A percentile compares a stretch with the other conserved stretches of the same genome.
Evolutionary conservation across 35 echinoderm and acorn worm genomes (phyloP).

Genomic region (Eucidaris tribuloides): DNA sequence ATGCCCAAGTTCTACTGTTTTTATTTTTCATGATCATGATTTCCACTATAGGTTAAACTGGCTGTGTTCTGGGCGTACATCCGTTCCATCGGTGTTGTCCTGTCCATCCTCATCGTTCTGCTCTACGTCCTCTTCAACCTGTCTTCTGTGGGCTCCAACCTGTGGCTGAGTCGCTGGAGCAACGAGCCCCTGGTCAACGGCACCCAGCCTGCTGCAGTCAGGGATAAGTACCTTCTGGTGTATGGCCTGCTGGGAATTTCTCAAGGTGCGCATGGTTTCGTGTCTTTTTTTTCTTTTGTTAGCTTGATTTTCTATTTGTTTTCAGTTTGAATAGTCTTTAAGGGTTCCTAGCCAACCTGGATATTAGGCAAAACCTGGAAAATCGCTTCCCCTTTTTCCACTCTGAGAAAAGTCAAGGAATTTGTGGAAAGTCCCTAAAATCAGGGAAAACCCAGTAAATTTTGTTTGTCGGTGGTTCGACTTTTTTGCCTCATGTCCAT

Average conservation of each 20-base stretch:
- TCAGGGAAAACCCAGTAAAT: no score
- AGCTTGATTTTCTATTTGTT: no score
- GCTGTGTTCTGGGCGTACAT: slow-evolving; percentile 68
- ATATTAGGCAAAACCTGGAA: no score
- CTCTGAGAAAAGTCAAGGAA: no score
- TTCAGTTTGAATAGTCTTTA: no score
- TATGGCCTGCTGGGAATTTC: slow-evolving; percentile 71
- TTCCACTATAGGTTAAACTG: slow-evolving; percentile 54
- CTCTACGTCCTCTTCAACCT: slow-evolving; percentile 71
- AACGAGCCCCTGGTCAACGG: slow-evolving; percentile 64
- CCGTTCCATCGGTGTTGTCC: slow-evolving; percentile 46
- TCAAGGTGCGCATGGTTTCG: slow-evolving; percentile 43
- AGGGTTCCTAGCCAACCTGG: no score
- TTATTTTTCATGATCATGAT: no score
- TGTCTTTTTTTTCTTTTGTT: not conserved
- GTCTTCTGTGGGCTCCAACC: slow-evolving; percentile 48
- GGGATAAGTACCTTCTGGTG: slow-evolving; percentile 63
- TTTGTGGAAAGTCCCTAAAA: no score
- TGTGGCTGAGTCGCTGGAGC: slow-evolving; percentile 92
- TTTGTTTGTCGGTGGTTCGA: no score
- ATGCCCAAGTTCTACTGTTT: no score
- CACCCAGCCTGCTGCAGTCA: slow-evolving; percentile 22
- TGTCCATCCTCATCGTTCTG: slow-evolving; percentile 50
- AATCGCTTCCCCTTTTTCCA: no score
- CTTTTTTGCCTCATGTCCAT: no score